phyloP scores from a whole-genome alignment of 2,797 vertebrate genomes.

The Percopsis omiscomaycus region DNA sequence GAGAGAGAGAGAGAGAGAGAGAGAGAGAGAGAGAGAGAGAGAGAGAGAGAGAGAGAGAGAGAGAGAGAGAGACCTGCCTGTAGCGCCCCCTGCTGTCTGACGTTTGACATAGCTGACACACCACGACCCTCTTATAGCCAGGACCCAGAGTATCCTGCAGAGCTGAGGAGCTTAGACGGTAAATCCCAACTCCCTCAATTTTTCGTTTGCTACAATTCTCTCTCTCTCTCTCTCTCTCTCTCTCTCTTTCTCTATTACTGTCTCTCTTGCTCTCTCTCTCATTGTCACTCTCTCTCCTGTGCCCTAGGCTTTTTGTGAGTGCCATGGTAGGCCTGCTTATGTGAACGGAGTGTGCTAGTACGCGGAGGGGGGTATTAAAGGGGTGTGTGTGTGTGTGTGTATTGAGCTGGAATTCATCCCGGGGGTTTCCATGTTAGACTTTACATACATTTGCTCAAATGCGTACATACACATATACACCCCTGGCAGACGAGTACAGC shows the following conservation, averaged over 20 bases:
- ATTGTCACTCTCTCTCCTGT: constrained; percentile 5
- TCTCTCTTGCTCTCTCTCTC: constrained; percentile 1
- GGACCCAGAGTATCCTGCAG: constrained; percentile 48
- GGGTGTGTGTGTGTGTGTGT: constrained; percentile 10
- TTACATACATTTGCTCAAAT: constrained; percentile 9
- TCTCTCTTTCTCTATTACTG: constrained; percentile 6
- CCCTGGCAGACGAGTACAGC: constrained; percentile 49
- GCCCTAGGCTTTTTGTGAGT: constrained; percentile 7
- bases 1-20: too few relatives aligned
- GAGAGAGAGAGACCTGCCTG: neutral
- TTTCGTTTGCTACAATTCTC: constrained; percentile 34
- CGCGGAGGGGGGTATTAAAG: constrained; percentile 3
- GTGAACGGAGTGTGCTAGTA: constrained; percentile 13
- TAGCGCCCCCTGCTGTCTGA: constrained; percentile 42
- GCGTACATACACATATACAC: constrained; percentile 28
- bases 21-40: neutral
- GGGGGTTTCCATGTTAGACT: constrained; percentile 47
- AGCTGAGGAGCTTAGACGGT: constrained; percentile 56
- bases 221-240: constrained; percentile 24
- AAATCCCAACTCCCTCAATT: constrained; percentile 53
- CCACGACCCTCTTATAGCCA: constrained; percentile 29
- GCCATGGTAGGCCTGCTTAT: constrained; percentile 3
- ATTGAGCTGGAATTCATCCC: constrained; percentile 23
- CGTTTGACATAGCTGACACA: constrained; percentile 58
- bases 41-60: neutral